Base-by-base conservation (phyloP, 2,113 vertebrate genomes). In the Murina feae region DNA sequence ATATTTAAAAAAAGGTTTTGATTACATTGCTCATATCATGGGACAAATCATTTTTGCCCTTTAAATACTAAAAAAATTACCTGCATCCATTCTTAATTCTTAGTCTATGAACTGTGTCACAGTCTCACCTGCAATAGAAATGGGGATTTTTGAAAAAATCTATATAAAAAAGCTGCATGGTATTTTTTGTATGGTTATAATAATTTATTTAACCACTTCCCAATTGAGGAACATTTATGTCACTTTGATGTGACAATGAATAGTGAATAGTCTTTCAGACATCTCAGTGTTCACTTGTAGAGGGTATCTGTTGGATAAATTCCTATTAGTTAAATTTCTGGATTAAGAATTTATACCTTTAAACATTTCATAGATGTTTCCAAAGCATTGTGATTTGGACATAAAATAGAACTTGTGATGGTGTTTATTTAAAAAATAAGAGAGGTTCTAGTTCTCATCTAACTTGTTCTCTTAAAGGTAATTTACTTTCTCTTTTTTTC, bases 281-380 rank as follows among this genome's bases (percentile, higher is more conserved):
- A 86, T 80, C 55, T 93, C 9, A 83, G 78, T 79, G 88, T 84
- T 60, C 30, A 44, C 18, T 65, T 69, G 49, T 60, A 78, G 53
- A 51, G 9, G 63, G 1, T 92, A 39, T 69, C 49, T 68, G 47
- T 82, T 84, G 65, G 35, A 72, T 79, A 86, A n/a, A 66, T 66
- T 86, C 8, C 47, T 75, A 68, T 69, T 86, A 42, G 66, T 80
- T 93, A 93, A 90, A 95, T 86, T 80, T 42, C 53, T 85, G 72
- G 25, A 51, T 65, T 89, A 89, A 79, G 32, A 44, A 84, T 63
- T 78, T 66, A 55, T 21, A 21, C 8, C 55, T 80, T 72, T 82
- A 37, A 84, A 74, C n/a, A 37, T 80, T 89, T 85, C 16, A 74
- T 35, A 58, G 25, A 74, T 85, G 84, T 51, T 78, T 28, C 55